Base-by-base conservation (phyloP, 2,113 vertebrate genomes). In the Dromas ardeola region DNA sequence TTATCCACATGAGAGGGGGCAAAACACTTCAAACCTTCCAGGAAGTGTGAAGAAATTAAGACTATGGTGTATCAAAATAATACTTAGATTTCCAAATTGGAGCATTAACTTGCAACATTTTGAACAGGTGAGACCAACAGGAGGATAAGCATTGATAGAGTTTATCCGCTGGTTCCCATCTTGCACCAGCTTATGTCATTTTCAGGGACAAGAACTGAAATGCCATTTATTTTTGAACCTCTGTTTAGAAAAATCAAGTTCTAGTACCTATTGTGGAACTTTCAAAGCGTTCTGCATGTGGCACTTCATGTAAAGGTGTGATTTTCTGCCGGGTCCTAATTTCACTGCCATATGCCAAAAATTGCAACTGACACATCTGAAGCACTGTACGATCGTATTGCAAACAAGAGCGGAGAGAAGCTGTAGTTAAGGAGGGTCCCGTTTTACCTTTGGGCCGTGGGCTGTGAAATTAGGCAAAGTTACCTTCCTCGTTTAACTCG, bases 361-460 rank as follows among this genome's bases (percentile, higher is more conserved):
- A 30, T 3, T 36, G 69, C 40, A 61, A 13, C 26, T 29, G 40
- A 38, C 23, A 40, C 34, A 56, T 20, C 8, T 2, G 15, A 34
- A 49, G 59, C 50, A 14, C 21, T 8, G n/a, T 20, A 11, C 1
- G 17, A 4, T 49, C 1, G 0, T 4, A 8, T 2, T 47, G 50
- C 40, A 50, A 76, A 42, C 5, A 15, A 40, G 40, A 38, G n/a
- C 5, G 56, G 45, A 67, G 52, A 29, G 29, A 62, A 74, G 15
- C 42, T 73, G 42, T 71, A 21, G 18, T 42, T 81, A 34, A 71
- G 70, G 43, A 83, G 22, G 34, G 45, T 67, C 67, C 11, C 9
- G 0, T 59, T 36, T 40, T 20, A n/a, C 25, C 29, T 55, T 56
- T 83, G 26, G 18, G 30, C 15, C 4, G 4, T 43, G 4, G 12